Evolutionary conservation across 1,140 invertebrate species (phyloP).

Genomic region (Bombus consobrinus): DNA sequence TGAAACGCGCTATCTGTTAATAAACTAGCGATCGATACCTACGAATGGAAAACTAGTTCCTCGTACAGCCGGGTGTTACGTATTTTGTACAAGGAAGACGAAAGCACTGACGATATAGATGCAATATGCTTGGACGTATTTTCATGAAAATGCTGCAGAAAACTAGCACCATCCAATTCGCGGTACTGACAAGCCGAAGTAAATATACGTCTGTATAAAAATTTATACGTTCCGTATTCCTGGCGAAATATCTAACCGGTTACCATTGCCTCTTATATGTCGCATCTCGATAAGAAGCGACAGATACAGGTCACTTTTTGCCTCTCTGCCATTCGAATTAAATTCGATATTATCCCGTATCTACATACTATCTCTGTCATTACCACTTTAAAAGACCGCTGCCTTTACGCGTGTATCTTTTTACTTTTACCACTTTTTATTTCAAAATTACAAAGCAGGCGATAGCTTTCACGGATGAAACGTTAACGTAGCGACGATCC

Average conservation of each 20-base stretch:
- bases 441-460: neutral
- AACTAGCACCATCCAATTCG: conserved; percentile 49
- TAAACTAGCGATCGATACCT: neutral
- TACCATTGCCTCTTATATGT: conserved; percentile 18
- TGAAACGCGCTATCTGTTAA: no score
- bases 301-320: conserved; percentile 30
- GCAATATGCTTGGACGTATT: conserved; percentile 22
- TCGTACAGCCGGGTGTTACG: neutral
- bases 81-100: conserved; percentile 15
- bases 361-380: neutral
- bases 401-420: neutral
- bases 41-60: neutral
- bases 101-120: conserved; percentile 1
- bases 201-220: conserved; percentile 60
- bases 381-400: neutral
- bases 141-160: conserved; percentile 54
- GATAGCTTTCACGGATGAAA: neutral
- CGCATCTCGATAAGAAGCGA: conserved; percentile 38
- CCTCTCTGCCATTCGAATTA: neutral
- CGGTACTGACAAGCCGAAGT: conserved; percentile 27
- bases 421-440: neutral
- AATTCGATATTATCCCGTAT: neutral
- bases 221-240: conserved; percentile 62
- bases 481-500: neutral
- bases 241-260: conserved; percentile 29